Evolutionary conservation across 1,140 invertebrate species (phyloP).

Genomic region (Grapholita molesta): DNA sequence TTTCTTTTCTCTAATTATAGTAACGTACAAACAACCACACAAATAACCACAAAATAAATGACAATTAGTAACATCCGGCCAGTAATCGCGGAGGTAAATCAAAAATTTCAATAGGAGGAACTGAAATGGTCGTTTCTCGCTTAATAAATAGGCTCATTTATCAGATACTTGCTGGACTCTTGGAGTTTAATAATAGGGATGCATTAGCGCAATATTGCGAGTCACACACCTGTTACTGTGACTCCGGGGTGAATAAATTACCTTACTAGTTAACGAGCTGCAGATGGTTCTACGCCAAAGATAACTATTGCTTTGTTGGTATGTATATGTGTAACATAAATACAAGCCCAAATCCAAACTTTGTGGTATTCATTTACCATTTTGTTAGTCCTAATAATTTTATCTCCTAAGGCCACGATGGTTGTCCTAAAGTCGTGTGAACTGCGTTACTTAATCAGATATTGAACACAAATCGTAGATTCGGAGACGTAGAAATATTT

Average conservation of each 20-base stretch:
- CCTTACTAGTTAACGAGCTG: not conserved
- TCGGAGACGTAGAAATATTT: too few species aligned
- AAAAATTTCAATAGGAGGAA: not conserved
- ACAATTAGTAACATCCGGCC: not conserved
- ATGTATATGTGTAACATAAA: too few species aligned
- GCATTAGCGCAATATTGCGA: not conserved
- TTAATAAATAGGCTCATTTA: conserved; percentile 4
- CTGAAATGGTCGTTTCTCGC: not conserved
- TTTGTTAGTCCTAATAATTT: too few species aligned
- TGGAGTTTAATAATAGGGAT: conserved; percentile 8
- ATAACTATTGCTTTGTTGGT: not conserved
- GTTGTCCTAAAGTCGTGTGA: too few species aligned
- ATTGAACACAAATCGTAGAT: too few species aligned
- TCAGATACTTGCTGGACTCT: not conserved
- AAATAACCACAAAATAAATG: too few species aligned
- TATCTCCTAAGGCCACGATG: too few species aligned
- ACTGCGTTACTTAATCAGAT: too few species aligned
- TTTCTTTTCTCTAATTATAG: not conserved
- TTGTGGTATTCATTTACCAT: too few species aligned
- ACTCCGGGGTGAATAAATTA: not conserved
- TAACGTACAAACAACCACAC: not conserved
- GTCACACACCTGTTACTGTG: conserved; percentile 3
- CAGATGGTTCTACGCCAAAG: not conserved
- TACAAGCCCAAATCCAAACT: too few species aligned
- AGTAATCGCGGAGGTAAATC: not conserved